Conservation (phyloP, 2,797 vertebrate species). For the Vipera latastei region DNA sequence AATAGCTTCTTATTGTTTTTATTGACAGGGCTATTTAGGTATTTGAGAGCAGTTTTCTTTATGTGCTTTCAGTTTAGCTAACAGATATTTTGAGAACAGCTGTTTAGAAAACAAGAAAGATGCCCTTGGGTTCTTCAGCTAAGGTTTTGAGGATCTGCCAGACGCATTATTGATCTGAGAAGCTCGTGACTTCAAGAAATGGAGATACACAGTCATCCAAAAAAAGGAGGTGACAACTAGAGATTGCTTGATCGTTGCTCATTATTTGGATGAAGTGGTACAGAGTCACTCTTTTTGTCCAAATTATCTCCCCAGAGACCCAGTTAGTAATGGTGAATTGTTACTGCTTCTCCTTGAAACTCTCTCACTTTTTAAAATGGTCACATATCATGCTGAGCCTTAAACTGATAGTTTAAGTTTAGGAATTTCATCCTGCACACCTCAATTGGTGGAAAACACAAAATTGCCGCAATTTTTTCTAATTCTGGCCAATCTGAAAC, state of each 20-base stretch:
- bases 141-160: constrained; percentile 26
- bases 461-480: neutral
- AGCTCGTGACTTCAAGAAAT: constrained; percentile 2
- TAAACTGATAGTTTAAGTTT: neutral
- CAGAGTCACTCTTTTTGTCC: neutral
- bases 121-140: constrained; percentile 20
- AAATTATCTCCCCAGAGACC: neutral
- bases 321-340: neutral
- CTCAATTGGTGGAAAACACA: neutral
- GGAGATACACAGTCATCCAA: constrained; percentile 18
- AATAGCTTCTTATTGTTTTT: constrained; percentile 6
- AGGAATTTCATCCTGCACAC: neutral
- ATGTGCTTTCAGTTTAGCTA: constrained; percentile 30
- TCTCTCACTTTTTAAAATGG: neutral
- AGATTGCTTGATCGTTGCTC: neutral
- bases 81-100: constrained; percentile 16
- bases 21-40: constrained; percentile 18
- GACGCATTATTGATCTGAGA: constrained; percentile 14
- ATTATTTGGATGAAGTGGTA: neutral
- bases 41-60: constrained; percentile 23
- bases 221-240: neutral
- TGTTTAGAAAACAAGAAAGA: constrained; percentile 16
- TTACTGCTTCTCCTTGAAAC: neutral
- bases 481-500: neutral
- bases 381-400: constrained; percentile 17